Percentiles rank a stretch among this genome's conserved stretches.
Evolutionary conservation across 2,797 vertebrate species (phyloP).

Genomic region (Calcarius lapponicus): DNA sequence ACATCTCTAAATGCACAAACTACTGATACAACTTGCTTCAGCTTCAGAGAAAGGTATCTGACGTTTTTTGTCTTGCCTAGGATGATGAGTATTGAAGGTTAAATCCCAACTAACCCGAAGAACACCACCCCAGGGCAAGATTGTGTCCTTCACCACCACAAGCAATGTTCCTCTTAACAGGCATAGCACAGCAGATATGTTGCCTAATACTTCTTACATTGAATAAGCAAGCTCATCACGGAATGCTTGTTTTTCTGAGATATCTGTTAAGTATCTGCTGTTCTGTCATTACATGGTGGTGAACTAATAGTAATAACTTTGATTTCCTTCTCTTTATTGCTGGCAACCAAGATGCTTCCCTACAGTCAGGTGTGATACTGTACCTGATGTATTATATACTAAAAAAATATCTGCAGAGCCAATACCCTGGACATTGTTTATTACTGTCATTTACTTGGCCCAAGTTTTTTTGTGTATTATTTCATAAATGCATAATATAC

Average conservation of each 20-base stretch:
- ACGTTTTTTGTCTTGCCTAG: no score
- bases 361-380: background rate
- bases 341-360: background rate
- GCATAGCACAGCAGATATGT: background rate
- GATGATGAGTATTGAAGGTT: no score
- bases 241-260: background rate
- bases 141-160: background rate
- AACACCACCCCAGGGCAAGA: background rate
- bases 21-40: background rate
- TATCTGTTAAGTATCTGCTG: background rate
- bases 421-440: background rate
- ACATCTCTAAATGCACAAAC: background rate
- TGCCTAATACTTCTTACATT: background rate
- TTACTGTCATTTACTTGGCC: background rate
- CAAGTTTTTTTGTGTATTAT: background rate
- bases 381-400: background rate
- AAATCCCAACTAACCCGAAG: background rate
- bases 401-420: background rate
- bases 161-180: background rate
- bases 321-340: background rate
- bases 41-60: background rate
- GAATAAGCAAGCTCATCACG: background rate
- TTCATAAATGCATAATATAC: background rate
- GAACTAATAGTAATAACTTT: background rate
- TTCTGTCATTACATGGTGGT: background rate